Evolutionary conservation across 2,797 vertebrate species (phyloP).

Genomic region (Eulemur albifrons): DNA sequence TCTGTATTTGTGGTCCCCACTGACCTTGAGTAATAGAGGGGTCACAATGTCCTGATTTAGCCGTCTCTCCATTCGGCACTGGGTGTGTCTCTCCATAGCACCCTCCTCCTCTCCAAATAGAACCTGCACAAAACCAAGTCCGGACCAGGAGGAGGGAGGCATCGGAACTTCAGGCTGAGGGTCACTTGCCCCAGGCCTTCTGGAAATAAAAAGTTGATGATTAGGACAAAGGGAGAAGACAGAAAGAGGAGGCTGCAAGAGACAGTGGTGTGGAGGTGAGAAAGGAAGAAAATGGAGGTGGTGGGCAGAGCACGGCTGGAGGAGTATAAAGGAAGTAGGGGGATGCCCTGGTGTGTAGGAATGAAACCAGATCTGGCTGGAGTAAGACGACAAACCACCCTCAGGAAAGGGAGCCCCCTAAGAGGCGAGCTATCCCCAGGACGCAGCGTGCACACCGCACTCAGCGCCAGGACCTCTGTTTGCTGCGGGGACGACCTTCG

Average conservation of each 20-base stretch:
- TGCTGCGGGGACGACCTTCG: background rate
- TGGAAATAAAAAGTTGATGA: background rate
- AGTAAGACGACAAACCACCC: background rate
- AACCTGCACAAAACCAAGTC: background rate
- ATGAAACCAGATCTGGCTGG: background rate
- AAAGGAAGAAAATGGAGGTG: background rate
- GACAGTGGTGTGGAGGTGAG: background rate
- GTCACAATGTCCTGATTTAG: background rate
- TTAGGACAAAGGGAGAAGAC: background rate
- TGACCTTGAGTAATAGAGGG: background rate
- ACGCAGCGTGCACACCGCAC: fast-evolving
- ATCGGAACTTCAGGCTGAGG: background rate
- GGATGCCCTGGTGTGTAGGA: background rate
- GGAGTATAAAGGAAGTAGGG: background rate
- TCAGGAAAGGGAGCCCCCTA: no score
- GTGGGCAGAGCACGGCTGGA: background rate
- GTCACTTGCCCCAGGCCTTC: background rate
- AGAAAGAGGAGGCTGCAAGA: background rate
- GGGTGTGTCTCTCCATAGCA: background rate
- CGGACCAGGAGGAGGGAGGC: background rate
- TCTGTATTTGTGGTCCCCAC: background rate
- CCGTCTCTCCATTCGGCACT: background rate
- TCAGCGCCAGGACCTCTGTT: background rate
- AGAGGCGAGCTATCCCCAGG: background rate
- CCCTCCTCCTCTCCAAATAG: background rate